phyloP scores from a whole-genome alignment of 2,797 vertebrate genomes.

The Dermochelys coriacea region DNA sequence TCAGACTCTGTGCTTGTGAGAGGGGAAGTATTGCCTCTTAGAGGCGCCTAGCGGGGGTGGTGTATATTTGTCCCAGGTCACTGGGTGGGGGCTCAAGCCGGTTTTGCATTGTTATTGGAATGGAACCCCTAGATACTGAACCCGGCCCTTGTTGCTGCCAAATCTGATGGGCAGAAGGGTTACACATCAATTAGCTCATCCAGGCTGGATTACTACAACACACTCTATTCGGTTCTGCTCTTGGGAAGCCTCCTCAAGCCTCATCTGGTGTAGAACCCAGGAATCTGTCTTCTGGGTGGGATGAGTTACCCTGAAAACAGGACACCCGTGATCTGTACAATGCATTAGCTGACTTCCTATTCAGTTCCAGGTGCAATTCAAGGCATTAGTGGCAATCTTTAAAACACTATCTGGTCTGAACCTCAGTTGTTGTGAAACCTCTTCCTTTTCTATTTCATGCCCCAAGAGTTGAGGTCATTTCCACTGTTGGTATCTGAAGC shows the following conservation, averaged over 20 bases:
- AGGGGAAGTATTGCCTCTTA: too few species aligned
- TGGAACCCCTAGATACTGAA: too few species aligned
- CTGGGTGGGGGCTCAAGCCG: too few species aligned
- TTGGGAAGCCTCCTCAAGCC: background rate
- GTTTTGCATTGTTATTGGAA: too few species aligned
- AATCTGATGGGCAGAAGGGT: too few species aligned
- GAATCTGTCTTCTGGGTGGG: background rate
- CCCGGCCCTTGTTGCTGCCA: too few species aligned
- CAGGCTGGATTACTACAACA: background rate
- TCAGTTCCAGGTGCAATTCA: background rate
- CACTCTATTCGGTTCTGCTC: background rate
- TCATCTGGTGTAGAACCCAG: background rate
- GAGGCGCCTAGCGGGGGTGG: too few species aligned
- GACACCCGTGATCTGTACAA: background rate
- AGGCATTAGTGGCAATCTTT: background rate
- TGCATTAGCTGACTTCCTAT: background rate
- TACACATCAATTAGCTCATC: background rate
- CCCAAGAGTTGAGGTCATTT: background rate
- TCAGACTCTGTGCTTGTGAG: too few species aligned
- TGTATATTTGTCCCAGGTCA: too few species aligned
- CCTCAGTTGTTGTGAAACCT: rapidly evolving
- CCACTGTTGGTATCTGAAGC: background rate
- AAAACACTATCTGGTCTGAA: background rate
- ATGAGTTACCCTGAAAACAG: background rate
- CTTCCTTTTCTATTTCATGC: background rate